These are phyloP conservation scores for Ceraclea dissimilis DNA, from an alignment of 2,888 invertebrate genomes.

Conservation along the genomic window DNA sequence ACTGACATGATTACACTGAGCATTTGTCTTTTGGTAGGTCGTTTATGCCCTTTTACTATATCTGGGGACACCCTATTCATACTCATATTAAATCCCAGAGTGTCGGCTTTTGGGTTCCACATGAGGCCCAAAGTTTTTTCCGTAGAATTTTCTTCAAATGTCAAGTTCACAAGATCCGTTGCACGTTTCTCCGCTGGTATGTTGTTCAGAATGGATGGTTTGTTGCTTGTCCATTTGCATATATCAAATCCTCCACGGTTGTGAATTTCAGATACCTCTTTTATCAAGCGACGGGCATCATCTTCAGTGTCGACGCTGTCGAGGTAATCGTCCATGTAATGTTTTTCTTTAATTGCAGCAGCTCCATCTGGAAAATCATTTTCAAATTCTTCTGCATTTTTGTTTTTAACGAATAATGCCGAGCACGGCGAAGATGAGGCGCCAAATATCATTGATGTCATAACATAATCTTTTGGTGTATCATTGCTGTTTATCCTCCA, in stretches of 20 bases:
- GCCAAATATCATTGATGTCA: constrained; percentile 27
- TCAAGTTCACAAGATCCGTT: not conserved
- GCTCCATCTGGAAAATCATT: constrained; percentile 25
- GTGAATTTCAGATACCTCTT: not conserved
- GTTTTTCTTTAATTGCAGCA: constrained; percentile 26
- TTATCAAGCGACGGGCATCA: constrained; percentile 16
- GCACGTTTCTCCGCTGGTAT: not conserved
- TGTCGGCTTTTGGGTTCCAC: not conserved
- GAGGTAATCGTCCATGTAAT: constrained; percentile 30
- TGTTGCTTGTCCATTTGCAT: not conserved
- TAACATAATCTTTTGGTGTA: constrained; percentile 23
- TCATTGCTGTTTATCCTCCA: not conserved
- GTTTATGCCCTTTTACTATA: not conserved
- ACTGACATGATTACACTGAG: constrained; percentile 4
- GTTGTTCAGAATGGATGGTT: not conserved
- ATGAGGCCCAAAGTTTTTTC: constrained; percentile 6
- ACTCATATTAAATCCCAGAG: constrained; percentile 2
- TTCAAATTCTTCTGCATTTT: constrained; percentile 26
- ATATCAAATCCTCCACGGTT: not conserved
- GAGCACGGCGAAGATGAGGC: constrained; percentile 23
- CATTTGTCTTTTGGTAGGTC: constrained; percentile 9
- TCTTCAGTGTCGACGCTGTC: constrained; percentile 26
- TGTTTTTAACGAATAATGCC: constrained; percentile 27
- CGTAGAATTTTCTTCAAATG: not conserved
- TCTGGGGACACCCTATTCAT: constrained; percentile 2